Evolutionary conservation across 1,140 invertebrate species (phyloP).

Genomic region (Papilio helenus): DNA sequence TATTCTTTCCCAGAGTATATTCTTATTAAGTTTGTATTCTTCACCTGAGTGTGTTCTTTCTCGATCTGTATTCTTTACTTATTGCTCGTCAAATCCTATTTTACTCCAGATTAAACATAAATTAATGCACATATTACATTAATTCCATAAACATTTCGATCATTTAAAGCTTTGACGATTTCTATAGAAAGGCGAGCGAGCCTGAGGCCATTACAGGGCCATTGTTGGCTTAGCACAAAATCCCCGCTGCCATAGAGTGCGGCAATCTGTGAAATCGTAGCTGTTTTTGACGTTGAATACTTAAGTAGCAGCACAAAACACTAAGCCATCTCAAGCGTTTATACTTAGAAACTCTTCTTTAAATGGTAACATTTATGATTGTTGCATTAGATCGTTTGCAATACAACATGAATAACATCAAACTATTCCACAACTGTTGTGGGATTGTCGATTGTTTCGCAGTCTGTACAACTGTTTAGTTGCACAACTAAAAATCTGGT

Average conservation of each 20-base stretch:
- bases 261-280: slow-evolving; percentile 26
- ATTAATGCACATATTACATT: not conserved
- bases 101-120: not conserved
- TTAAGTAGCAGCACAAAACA: slow-evolving; percentile 21
- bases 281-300: slow-evolving; percentile 27
- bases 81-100: not conserved
- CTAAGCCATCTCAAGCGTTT: slow-evolving; percentile 12
- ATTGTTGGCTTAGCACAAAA: slow-evolving; percentile 24
- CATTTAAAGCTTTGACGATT: slow-evolving; percentile 6
- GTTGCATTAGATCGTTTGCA: not conserved
- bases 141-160: not conserved
- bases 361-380: slow-evolving; percentile 10
- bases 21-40: too few species aligned
- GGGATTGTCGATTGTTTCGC: too few species aligned
- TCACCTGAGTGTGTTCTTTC: too few species aligned
- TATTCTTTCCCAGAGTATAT: too few species aligned
- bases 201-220: slow-evolving; percentile 3
- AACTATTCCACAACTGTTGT: too few species aligned
- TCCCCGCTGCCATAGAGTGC: slow-evolving; percentile 20
- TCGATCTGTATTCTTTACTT: too few species aligned
- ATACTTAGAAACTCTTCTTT: not conserved
- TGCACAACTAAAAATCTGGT: too few species aligned
- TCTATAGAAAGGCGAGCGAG: not conserved
- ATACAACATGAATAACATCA: not conserved
- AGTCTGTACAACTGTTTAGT: too few species aligned